Percentiles rank a stretch among this genome's conserved stretches.
phyloP scores from a whole-genome alignment of 2,113 vertebrate species.

The Atractosteus spatula region DNA sequence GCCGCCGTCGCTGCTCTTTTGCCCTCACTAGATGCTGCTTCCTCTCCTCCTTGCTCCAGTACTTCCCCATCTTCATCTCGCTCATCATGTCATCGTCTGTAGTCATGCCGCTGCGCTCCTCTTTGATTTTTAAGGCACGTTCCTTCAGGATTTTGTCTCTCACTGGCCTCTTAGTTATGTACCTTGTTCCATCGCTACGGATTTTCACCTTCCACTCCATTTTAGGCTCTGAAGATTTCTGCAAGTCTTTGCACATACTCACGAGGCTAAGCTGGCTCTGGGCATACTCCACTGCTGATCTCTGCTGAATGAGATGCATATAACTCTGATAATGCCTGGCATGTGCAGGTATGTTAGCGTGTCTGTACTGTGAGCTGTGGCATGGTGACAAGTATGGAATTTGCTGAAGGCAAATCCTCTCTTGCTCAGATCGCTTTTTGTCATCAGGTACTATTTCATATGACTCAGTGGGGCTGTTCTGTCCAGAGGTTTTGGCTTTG shows the following conservation, averaged over 20 bases:
- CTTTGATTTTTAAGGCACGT: conserved; percentile 93
- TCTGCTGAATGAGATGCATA: conserved; percentile 94
- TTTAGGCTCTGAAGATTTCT: conserved; percentile 75
- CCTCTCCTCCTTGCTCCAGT: conserved; percentile 96
- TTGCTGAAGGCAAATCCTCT: conserved; percentile 56
- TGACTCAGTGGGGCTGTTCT: conserved; percentile 57
- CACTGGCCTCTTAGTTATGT: conserved; percentile 93
- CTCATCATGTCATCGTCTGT: conserved; percentile 93
- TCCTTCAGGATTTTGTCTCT: conserved; percentile 90
- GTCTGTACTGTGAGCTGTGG: conserved; percentile 80
- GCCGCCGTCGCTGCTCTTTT: conserved; percentile 84
- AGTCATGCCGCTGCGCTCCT: conserved; percentile 93
- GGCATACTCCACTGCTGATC: conserved; percentile 87
- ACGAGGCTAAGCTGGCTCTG: conserved; percentile 91
- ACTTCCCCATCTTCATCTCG: conserved; percentile 96
- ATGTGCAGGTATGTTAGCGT: conserved; percentile 79
- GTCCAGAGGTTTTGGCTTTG: conserved; percentile 67
- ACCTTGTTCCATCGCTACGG: conserved; percentile 88
- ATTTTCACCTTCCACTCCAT: conserved; percentile 98
- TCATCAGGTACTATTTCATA: conserved; percentile 59
- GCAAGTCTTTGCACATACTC: conserved; percentile 79
- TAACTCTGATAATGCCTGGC: conserved; percentile 95
- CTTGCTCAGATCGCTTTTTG: conserved; percentile 53
- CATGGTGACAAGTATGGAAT: conserved; percentile 86
- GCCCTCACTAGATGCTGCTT: conserved; percentile 91